Base-by-base conservation (phyloP, 2,888 invertebrate genomes). In the Beris chalybata region DNA sequence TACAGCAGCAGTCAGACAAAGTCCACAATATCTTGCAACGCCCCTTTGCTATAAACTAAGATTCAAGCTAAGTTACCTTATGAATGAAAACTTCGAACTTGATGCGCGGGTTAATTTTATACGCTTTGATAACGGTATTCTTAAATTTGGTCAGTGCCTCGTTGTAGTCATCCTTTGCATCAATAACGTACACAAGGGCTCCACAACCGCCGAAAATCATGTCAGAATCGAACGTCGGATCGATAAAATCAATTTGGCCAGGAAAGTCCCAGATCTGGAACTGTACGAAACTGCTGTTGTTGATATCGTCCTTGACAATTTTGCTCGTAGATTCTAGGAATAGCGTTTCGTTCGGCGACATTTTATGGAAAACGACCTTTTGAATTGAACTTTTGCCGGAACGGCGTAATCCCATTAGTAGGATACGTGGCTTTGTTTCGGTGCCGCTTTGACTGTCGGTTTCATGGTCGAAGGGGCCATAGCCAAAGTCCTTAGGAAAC, bases 191-290 rank as follows among this genome's bases (percentile, higher is more conserved):
- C 44, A 99, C 95, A 52, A 99, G 83, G 56, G 99, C 98, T 64
- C 97, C 97, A 82, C 97, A 97, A 29, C 95, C 94, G 54, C 95
- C 93, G 84, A 98, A 98, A 75, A 97, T 96, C 84, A 91, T 91
- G 74, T 97, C 95, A 12, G 93, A 92, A 82, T 98, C 97, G 82
- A 97, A 97, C 9, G 92, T 90, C 43, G 94, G 91, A 84, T 98
- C 97, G 81, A 97, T 95, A 77, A 97, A 96, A 79, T 98, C 97
- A 72, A 98, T 95, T 82, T 99, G 98, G 1, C 98, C 99, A 5
- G 99, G 99, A 81, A 99, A 96, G 80, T 99, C 99, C 95, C 97
- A 97, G 72, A 99, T 97, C 88, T 98, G 96, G 83, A 99, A 99
- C 80, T 98, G 97, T 59, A 99, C 97, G 85, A 99, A 99, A 75